These are phyloP conservation scores for Trissoscelio sp. DNA, from an alignment of 2,888 invertebrate genomes.

Conservation along the genomic window DNA sequence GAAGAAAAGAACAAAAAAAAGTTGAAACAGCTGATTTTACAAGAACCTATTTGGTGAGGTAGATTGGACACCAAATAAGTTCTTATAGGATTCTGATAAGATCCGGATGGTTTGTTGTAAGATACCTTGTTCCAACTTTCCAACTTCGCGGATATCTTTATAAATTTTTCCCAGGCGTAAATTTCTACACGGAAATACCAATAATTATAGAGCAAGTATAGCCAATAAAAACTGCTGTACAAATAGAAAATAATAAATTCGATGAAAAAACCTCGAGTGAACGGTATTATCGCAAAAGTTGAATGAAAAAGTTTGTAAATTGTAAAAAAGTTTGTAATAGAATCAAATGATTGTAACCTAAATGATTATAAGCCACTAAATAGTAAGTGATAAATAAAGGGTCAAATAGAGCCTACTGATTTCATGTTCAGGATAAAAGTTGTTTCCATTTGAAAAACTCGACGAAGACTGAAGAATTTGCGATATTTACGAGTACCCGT, in stretches of 20 bases:
- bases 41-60: conserved; percentile 20
- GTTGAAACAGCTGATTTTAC: conserved; percentile 29
- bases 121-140: conserved; percentile 26
- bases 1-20: conserved; percentile 5
- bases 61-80: conserved; percentile 30
- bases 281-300: not conserved
- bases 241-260: not conserved
- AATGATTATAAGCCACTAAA: not conserved
- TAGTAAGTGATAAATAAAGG: no score
- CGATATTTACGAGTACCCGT: conserved; percentile 65
- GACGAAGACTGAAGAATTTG: conserved; percentile 55
- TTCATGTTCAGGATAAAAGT: conserved; percentile 50
- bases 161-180: not conserved
- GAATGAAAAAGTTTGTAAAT: not conserved
- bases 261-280: not conserved
- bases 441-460: conserved; percentile 59
- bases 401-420: conserved; percentile 43
- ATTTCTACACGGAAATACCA: conserved; percentile 12
- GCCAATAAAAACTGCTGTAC: not conserved
- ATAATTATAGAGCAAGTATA: conserved; percentile 23
- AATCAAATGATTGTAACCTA: not conserved
- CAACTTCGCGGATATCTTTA: conserved; percentile 7
- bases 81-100: conserved; percentile 47
- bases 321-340: not conserved
- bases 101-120: conserved; percentile 39